phyloP scores from a whole-genome alignment of 2,113 vertebrate species.

The Actenoides lindsayi region DNA sequence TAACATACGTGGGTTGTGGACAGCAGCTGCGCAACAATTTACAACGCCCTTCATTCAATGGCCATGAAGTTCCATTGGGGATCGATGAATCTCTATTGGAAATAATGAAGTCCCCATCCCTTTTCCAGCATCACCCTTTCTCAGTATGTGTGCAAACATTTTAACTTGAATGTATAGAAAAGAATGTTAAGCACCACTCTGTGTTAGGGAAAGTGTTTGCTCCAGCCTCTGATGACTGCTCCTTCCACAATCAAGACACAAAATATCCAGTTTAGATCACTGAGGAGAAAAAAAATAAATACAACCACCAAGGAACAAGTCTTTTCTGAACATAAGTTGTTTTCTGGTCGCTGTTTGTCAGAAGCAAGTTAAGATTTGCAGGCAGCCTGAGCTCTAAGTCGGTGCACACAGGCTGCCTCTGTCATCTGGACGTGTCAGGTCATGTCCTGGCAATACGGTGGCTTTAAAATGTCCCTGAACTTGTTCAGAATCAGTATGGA shows the following conservation, averaged over 20 bases:
- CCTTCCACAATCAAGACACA: background rate
- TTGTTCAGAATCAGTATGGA: background rate
- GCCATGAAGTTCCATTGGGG: background rate
- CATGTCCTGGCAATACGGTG: rapidly evolving
- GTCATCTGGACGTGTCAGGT: background rate
- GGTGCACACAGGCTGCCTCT: background rate
- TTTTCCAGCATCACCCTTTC: background rate
- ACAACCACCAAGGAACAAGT: background rate
- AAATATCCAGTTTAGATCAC: background rate
- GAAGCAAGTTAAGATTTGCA: background rate
- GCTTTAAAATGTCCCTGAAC: background rate
- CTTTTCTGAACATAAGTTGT: background rate
- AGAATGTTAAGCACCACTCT: background rate
- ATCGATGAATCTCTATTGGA: background rate
- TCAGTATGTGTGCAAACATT: background rate
- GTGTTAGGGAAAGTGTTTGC: background rate
- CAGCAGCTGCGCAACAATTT: background rate
- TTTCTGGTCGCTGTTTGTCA: background rate
- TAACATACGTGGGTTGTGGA: background rate
- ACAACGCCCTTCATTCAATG: background rate
- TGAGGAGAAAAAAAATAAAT: background rate
- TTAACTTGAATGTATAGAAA: background rate
- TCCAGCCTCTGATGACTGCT: background rate
- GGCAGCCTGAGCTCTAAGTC: background rate
- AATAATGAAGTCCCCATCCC: background rate